A percentile compares a stretch with the other conserved stretches of the same genome.
These are phyloP conservation scores for Drosophila greeni DNA, from an alignment of 2,888 invertebrate genomes.

Conservation along the genomic window DNA sequence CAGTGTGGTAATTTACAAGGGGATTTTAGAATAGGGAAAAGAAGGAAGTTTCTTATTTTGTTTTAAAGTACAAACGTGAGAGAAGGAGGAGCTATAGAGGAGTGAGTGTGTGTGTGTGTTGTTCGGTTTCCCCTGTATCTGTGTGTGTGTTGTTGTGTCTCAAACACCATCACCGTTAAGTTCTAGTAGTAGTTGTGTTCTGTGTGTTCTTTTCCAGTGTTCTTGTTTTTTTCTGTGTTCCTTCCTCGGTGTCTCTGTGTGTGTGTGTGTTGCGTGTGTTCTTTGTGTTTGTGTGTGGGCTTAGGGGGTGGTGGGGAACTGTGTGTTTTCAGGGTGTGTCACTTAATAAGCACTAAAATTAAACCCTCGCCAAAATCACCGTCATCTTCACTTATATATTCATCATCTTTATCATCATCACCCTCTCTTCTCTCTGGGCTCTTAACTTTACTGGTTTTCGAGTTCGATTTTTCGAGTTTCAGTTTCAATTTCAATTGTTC, in stretches of 20 bases:
- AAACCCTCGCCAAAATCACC: constrained; percentile 58
- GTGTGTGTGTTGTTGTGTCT: constrained; percentile 39
- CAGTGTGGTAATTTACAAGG: constrained; percentile 54
- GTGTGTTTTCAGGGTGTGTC: constrained; percentile 45
- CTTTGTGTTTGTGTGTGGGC: constrained; percentile 20
- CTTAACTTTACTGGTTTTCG: constrained; percentile 21
- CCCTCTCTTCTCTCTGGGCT: constrained; percentile 31
- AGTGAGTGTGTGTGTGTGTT: constrained; percentile 21
- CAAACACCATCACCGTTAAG: constrained; percentile 62
- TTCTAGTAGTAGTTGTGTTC: constrained; percentile 11
- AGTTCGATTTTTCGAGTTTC: constrained; percentile 6
- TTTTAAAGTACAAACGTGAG: constrained; percentile 40
- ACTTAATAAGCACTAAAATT: constrained; percentile 63
- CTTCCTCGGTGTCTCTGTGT: constrained; percentile 19
- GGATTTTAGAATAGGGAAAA: constrained; percentile 18
- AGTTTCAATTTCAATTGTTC: constrained; percentile 24
- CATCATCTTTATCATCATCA: constrained; percentile 27
- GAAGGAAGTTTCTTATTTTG: constrained; percentile 9
- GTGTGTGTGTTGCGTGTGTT: constrained; percentile 15
- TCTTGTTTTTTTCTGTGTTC: constrained; percentile 14
- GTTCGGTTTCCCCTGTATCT: constrained; percentile 22
- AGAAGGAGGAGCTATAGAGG: constrained; percentile 4
- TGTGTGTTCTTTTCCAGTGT: constrained; percentile 15
- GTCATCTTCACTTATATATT: constrained; percentile 15
- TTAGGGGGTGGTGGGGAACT: constrained; percentile 19